Conservation (phyloP, 2,888 invertebrate species). For the Metellina segmentata region DNA sequence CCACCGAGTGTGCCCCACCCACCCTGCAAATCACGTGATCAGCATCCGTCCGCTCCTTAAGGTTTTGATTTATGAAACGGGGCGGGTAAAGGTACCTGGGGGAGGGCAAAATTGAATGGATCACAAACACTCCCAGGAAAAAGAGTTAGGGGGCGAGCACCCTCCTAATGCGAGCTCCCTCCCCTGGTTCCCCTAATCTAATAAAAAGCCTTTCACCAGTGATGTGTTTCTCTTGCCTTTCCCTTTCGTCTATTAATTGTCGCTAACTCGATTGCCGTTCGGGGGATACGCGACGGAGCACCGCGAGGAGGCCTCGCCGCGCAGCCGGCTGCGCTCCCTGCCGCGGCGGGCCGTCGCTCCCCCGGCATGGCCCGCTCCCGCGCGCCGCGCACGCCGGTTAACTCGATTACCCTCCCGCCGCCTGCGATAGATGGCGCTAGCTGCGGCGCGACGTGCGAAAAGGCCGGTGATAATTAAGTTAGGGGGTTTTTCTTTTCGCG, state of each 20-base stretch:
- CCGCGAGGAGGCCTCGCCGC: constrained; percentile 23
- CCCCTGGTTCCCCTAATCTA: constrained; percentile 73
- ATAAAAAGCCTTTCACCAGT: constrained; percentile 78
- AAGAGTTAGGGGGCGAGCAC: neutral
- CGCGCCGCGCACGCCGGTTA: constrained; percentile 24
- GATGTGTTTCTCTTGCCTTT: constrained; percentile 75
- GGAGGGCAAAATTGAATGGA: constrained; percentile 62
- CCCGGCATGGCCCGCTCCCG: constrained; percentile 38
- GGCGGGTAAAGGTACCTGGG: constrained; percentile 55
- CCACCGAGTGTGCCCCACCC: constrained; percentile 16
- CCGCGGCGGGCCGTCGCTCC: constrained; percentile 50
- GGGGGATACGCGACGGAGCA: constrained; percentile 14
- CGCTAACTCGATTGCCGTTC: constrained; percentile 76
- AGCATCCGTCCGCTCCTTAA: constrained; percentile 51
- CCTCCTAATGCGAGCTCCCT: constrained; percentile 43
- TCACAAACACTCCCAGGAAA: constrained; percentile 28
- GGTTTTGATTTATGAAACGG: constrained; percentile 74
- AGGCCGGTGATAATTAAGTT: constrained; percentile 72
- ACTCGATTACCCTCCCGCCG: constrained; percentile 67
- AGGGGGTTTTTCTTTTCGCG: constrained; percentile 43
- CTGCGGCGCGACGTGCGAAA: constrained; percentile 21
- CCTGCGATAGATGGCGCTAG: constrained; percentile 72
- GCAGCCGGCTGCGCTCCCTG: constrained; percentile 40
- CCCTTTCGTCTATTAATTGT: constrained; percentile 77
- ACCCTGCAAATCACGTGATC: constrained; percentile 38